Conservation (phyloP, 2,888 invertebrate species). For the Dryobota labecula region DNA sequence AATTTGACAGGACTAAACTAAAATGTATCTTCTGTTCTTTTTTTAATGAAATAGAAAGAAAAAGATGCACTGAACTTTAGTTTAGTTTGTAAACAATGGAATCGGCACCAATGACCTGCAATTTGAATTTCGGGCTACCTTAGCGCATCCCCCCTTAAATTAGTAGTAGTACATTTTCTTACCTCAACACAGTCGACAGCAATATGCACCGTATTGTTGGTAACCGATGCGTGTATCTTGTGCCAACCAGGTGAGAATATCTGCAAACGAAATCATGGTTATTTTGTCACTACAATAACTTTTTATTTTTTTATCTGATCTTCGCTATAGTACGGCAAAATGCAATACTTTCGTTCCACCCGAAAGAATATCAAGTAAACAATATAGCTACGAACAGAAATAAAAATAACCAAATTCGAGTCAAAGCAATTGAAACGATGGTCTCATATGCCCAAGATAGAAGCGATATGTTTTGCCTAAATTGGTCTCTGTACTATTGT, state of each 20-base stretch:
- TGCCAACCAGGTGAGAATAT: slow-evolving; percentile 85
- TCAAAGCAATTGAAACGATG: not conserved
- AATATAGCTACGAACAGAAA: not conserved
- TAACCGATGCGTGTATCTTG: slow-evolving; percentile 81
- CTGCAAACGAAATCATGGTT: slow-evolving; percentile 68
- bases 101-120: too few species aligned
- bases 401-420: not conserved
- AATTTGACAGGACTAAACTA: too few species aligned
- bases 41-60: too few species aligned
- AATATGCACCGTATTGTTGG: slow-evolving; percentile 78
- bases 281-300: not conserved
- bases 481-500: too few species aligned
- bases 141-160: too few species aligned
- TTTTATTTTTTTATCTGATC: not conserved
- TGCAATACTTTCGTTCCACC: not conserved
- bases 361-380: not conserved
- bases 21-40: too few species aligned
- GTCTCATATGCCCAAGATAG: not conserved
- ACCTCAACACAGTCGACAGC: slow-evolving; percentile 85
- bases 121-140: too few species aligned
- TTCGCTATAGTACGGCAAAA: not conserved
- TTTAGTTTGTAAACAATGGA: too few species aligned
- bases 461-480: too few species aligned
- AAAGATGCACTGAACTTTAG: too few species aligned
- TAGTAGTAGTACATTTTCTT: not conserved